These are phyloP conservation scores for Trichopria drosophilae DNA, from an alignment of 2,888 invertebrate species.

Conservation along the genomic window DNA sequence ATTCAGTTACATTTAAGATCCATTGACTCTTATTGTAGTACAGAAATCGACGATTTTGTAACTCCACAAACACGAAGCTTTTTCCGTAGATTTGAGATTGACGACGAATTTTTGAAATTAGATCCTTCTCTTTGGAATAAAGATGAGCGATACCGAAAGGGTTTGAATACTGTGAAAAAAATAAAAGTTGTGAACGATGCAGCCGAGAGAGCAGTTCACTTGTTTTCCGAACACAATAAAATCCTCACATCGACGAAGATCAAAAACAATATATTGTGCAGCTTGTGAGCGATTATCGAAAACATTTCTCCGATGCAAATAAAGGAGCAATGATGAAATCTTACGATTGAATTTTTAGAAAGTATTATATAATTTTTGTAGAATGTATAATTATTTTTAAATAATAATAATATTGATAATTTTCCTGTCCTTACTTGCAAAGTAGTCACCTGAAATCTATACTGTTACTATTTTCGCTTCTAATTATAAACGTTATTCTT, in stretches of 20 bases:
- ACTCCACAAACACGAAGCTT: neutral
- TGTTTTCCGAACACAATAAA: conserved; percentile 11
- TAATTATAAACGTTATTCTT: no score
- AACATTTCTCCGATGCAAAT: no score
- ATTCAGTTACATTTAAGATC: conserved; percentile 2
- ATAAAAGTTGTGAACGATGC: conserved; percentile 26
- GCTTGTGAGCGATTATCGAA: no score
- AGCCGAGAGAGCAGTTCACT: conserved; percentile 23
- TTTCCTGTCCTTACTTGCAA: no score
- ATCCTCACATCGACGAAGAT: conserved; percentile 11
- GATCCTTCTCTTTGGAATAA: conserved; percentile 18
- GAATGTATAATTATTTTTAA: no score
- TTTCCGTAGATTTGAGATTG: conserved; percentile 6
- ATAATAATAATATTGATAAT: no score
- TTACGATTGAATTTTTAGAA: no score
- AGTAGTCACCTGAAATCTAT: no score
- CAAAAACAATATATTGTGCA: conserved; percentile 19
- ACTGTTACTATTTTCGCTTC: no score
- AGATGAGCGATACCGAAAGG: conserved; percentile 19
- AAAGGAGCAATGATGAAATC: no score
- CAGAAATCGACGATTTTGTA: conserved; percentile 12
- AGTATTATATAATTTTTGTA: no score
- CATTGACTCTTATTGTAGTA: neutral
- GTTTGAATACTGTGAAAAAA: conserved; percentile 20
- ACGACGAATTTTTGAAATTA: conserved; percentile 5